Conservation (phyloP, 2,888 invertebrate species). For the Sipha maydis region DNA sequence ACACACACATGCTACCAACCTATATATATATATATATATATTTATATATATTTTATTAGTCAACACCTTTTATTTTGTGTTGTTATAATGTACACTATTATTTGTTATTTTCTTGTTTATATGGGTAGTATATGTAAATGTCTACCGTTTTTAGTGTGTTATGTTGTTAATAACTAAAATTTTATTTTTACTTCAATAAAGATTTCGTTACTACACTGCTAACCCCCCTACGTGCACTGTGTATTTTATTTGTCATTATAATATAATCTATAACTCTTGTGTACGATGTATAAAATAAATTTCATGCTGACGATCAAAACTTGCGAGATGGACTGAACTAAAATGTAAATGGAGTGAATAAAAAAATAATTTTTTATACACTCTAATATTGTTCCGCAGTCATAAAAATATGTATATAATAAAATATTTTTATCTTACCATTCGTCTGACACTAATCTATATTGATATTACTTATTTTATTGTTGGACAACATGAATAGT, state of each 20-base stretch:
- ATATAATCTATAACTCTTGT: too few relatives aligned
- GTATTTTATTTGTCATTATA: background rate
- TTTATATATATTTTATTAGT: slow-evolving; percentile 1
- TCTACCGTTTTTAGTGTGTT: slow-evolving; percentile 18
- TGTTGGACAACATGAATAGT: too few relatives aligned
- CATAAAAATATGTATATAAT: too few relatives aligned
- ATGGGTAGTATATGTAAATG: slow-evolving; percentile 31
- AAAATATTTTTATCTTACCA: too few relatives aligned
- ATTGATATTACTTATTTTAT: too few relatives aligned
- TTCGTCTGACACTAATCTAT: too few relatives aligned
- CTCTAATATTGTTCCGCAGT: too few relatives aligned
- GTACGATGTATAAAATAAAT: too few relatives aligned
- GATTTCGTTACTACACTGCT: slow-evolving; percentile 27
- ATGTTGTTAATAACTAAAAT: slow-evolving; percentile 29
- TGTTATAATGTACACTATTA: slow-evolving; percentile 22
- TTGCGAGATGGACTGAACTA: too few relatives aligned
- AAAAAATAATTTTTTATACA: too few relatives aligned
- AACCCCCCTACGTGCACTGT: background rate
- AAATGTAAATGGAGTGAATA: too few relatives aligned
- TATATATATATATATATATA: background rate
- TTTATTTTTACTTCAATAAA: slow-evolving; percentile 49
- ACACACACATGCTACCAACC: background rate
- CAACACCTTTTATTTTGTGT: slow-evolving; percentile 13
- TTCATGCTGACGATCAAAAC: too few relatives aligned
- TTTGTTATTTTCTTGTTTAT: slow-evolving; percentile 25